Conservation (phyloP, 2,797 vertebrate species). For the Anguilla anguilla region DNA sequence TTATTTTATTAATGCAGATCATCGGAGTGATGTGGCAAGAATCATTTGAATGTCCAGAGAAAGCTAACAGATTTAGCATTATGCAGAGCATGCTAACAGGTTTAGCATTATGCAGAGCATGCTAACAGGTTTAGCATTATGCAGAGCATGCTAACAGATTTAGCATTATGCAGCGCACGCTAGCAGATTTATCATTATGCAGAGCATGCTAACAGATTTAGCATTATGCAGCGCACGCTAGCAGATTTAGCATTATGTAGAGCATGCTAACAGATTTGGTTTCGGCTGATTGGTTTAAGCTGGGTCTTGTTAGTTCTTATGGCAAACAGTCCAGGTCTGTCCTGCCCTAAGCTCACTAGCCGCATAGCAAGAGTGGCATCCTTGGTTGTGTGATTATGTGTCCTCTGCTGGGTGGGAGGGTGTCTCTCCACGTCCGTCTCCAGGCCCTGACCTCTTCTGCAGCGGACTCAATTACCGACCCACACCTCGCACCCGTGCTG, state of each 20-base stretch:
- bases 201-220: neutral
- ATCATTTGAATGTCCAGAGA: neutral
- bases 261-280: neutral
- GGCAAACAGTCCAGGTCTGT: neutral
- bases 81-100: too few relatives aligned
- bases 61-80: neutral
- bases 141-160: neutral
- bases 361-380: neutral
- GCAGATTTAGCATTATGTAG: neutral
- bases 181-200: neutral
- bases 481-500: neutral
- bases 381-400: neutral
- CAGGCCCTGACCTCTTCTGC: conserved; percentile 21
- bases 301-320: neutral
- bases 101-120: neutral
- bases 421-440: neutral
- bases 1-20: too few relatives aligned
- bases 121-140: too few relatives aligned
- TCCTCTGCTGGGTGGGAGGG: neutral
- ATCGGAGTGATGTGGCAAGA: too few relatives aligned
- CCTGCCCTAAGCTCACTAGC: neutral
- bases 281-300: neutral
- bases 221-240: neutral
- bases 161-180: neutral
- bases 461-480: conserved; percentile 1